A percentile compares a stretch with the other conserved stretches of the same genome.
These are phyloP conservation scores for Fopius arisanus DNA, from an alignment of 1,140 invertebrate genomes.

Conservation along the genomic window DNA sequence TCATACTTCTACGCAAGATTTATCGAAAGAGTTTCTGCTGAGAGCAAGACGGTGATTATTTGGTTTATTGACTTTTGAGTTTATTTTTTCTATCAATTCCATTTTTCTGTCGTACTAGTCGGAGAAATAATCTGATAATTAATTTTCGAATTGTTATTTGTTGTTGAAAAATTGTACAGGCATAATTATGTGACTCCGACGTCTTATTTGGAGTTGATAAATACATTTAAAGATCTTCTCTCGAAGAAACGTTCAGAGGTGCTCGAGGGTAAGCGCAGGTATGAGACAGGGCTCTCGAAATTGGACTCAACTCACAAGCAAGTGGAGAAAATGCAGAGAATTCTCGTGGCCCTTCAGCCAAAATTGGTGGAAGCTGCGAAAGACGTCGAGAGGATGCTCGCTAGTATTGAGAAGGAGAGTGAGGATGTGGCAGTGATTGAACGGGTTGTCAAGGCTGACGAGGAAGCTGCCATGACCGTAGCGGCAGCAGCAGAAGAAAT, in stretches of 20 bases:
- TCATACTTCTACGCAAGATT: constrained; percentile 83
- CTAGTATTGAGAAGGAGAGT: constrained; percentile 82
- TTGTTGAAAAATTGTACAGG: too few relatives aligned
- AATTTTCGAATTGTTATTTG: too few relatives aligned
- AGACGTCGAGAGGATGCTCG: constrained; percentile 81
- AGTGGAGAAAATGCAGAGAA: constrained; percentile 86
- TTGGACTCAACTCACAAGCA: constrained; percentile 84
- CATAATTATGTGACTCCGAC: constrained; percentile 94
- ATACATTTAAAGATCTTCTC: constrained; percentile 85
- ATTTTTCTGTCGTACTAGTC: too few relatives aligned
- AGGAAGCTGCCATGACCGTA: constrained; percentile 69
- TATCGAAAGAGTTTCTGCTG: constrained; percentile 77
- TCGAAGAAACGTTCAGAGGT: constrained; percentile 76
- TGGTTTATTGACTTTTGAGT: background rate
- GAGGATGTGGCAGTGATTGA: constrained; percentile 82
- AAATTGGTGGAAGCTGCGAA: constrained; percentile 85
- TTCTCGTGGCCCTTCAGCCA: constrained; percentile 85
- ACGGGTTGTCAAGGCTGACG: constrained; percentile 72
- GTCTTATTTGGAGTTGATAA: constrained; percentile 91
- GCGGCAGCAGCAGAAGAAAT: constrained; percentile 79
- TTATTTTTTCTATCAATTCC: too few relatives aligned
- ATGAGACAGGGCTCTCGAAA: constrained; percentile 86
- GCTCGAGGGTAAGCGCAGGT: constrained; percentile 74
- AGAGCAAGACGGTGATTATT: constrained; percentile 67
- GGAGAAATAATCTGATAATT: too few relatives aligned